A percentile compares a stretch with the other conserved stretches of the same genome.
Conservation (phyloP, 2,888 invertebrate genomes). For the Ornithoptera alexandrae region DNA sequence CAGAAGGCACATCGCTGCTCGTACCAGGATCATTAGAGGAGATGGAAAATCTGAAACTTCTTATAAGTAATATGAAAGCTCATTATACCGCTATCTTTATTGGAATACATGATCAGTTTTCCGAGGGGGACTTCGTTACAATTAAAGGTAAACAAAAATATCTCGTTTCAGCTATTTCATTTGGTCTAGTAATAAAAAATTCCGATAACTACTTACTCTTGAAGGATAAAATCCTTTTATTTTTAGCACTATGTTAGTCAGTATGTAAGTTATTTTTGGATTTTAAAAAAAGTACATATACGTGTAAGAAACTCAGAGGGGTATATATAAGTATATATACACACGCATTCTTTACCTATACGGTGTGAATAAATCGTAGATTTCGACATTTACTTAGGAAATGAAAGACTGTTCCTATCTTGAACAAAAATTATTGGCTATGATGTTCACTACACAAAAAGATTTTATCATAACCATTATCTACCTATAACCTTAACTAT, state of each 20-base stretch:
- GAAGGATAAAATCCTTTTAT: neutral
- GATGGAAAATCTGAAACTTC: constrained; percentile 51
- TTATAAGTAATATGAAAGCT: constrained; percentile 55
- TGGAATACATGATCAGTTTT: constrained; percentile 52
- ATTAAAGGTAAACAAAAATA: constrained; percentile 41
- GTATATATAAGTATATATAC: too few relatives aligned
- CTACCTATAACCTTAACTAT: neutral
- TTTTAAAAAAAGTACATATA: too few relatives aligned
- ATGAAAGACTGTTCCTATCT: too few relatives aligned
- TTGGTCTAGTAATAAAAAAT: neutral
- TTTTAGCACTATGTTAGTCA: too few relatives aligned
- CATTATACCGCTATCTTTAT: constrained; percentile 51
- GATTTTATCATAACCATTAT: neutral
- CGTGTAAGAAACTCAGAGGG: too few relatives aligned
- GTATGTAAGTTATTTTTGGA: too few relatives aligned
- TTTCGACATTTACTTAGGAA: too few relatives aligned
- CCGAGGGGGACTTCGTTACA: constrained; percentile 49
- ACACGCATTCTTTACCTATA: too few relatives aligned
- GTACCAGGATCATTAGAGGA: constrained; percentile 49
- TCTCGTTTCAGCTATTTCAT: neutral
- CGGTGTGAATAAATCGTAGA: too few relatives aligned
- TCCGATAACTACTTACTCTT: neutral
- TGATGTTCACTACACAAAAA: neutral
- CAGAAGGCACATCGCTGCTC: constrained; percentile 50
- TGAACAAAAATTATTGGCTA: too few relatives aligned